Evolutionary conservation across 2,888 invertebrate genomes (phyloP).

Genomic region (Spilosoma lubricipeda): DNA sequence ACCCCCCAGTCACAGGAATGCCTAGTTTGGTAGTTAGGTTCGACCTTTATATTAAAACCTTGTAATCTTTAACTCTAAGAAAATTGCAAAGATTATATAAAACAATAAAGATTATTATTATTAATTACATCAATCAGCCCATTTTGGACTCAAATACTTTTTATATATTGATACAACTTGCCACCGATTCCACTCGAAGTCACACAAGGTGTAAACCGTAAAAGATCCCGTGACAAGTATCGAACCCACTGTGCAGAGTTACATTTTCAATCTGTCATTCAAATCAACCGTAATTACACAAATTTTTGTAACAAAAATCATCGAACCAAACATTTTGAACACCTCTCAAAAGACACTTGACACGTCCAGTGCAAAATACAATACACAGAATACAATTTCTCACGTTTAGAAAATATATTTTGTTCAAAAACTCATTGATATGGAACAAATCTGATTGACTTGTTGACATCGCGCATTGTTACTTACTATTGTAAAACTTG

Average conservation of each 20-base stretch:
- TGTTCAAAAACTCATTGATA: constrained; percentile 42
- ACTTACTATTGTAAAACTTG: constrained; percentile 39
- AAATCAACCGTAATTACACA: constrained; percentile 20
- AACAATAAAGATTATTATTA: too few relatives aligned
- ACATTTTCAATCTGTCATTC: constrained; percentile 15
- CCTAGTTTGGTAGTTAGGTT: too few relatives aligned
- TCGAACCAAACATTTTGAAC: constrained; percentile 32
- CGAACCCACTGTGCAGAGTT: neutral
- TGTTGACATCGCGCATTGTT: constrained; percentile 56
- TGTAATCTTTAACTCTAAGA: too few relatives aligned
- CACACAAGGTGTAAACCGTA: neutral
- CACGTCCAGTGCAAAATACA: constrained; percentile 30
- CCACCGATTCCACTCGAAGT: neutral
- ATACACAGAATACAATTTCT: constrained; percentile 40
- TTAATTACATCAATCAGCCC: too few relatives aligned
- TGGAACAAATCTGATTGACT: constrained; percentile 61
- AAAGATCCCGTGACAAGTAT: neutral
- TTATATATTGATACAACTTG: neutral
- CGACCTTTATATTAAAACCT: too few relatives aligned
- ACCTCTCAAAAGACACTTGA: constrained; percentile 48
- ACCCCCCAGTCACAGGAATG: too few relatives aligned
- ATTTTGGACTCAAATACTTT: neutral
- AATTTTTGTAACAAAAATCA: constrained; percentile 27
- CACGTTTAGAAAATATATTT: constrained; percentile 45
- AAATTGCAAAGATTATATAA: too few relatives aligned